Base-by-base conservation (phyloP, 2,888 invertebrate species). In the Scaptomyza parva region DNA sequence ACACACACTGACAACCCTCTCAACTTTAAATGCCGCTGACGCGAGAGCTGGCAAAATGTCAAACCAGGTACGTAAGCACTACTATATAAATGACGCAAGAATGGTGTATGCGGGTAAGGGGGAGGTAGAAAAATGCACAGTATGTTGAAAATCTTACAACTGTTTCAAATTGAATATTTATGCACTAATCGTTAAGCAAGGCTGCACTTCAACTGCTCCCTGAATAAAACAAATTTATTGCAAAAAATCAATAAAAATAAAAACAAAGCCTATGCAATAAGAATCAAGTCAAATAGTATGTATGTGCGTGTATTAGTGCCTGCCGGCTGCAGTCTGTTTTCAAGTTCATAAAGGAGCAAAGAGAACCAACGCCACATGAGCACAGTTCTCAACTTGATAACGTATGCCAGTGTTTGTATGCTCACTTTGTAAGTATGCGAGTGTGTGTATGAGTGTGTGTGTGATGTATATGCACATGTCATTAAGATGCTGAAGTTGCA, bases 1-100 rank as follows among this genome's bases (percentile, higher is more conserved):
- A 33, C 41, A 26, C 59, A 40, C 7, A 33, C 41, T 59, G 53
- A 60, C 86, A 82, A 86, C 87, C 87, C 87, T 81, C 82, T 76
- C 64, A 59, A 57, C 52, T 70, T 53, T 59, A 72, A 53, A 53
- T 59, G 61, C 48, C 55, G 48, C 52, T 67, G 62, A 62, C 68
- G 60, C 62, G 65, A 45, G 57, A 55, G 76, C 59, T 76, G 79
- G 76, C 76, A 74, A 77, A 75, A 75, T 78, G 78, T 81, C 78
- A 81, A 78, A 75, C 57, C 64, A 78, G 78, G 78, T 78, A 78
- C 62, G 81, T 57, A 35, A 37, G 30, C 47, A 47, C 20, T 47
- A 30, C n/a, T 35, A 33, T 48, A 51, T 52, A 54, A 55, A 72
- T 76, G 72, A 76, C 65, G 65, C 76, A 72, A 70, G 76, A 30